phyloP scores from a whole-genome alignment of 1,140 invertebrate species.

The Phenacoccus solenopsis region DNA sequence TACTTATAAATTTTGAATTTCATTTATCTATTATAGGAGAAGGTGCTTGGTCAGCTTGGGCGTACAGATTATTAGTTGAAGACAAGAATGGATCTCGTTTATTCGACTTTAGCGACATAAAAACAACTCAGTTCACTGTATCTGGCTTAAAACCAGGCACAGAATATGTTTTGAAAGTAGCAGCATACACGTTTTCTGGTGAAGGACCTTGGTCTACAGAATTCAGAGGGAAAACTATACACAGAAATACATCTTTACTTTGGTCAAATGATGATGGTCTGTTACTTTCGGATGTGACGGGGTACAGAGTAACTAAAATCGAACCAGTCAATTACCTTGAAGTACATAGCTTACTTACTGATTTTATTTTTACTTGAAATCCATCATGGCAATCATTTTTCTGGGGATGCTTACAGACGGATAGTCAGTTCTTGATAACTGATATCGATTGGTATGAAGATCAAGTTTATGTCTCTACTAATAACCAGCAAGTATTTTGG shows the following conservation, averaged over 20 bases:
- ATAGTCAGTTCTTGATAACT: slow-evolving; percentile 40
- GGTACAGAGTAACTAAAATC: slow-evolving; percentile 49
- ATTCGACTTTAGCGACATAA: slow-evolving; percentile 41
- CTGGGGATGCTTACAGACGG: slow-evolving; percentile 22
- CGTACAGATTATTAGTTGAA: slow-evolving; percentile 62
- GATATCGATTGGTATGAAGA: slow-evolving; percentile 57
- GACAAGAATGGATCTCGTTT: slow-evolving; percentile 40
- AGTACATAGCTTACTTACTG: slow-evolving; percentile 23
- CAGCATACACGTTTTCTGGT: slow-evolving; percentile 60
- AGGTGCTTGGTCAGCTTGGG: slow-evolving; percentile 73
- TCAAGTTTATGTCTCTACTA: slow-evolving; percentile 56
- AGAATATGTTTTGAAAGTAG: slow-evolving; percentile 60
- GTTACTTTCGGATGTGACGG: slow-evolving; percentile 56
- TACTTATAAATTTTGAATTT: neutral
- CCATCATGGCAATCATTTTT: slow-evolving; percentile 17
- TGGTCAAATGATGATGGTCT: slow-evolving; percentile 59
- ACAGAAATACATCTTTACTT: slow-evolving; percentile 38
- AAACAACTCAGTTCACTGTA: slow-evolving; percentile 46
- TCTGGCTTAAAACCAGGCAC: slow-evolving; percentile 54
- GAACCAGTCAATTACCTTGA: slow-evolving; percentile 43
- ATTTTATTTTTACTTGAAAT: slow-evolving; percentile 9
- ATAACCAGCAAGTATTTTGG: slow-evolving; percentile 52
- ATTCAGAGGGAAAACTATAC: slow-evolving; percentile 53
- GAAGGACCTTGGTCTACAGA: slow-evolving; percentile 69
- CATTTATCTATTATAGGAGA: slow-evolving; percentile 34